Evolutionary conservation across 2,797 vertebrate genomes (phyloP).

Genomic region (Xenopus petersii): DNA sequence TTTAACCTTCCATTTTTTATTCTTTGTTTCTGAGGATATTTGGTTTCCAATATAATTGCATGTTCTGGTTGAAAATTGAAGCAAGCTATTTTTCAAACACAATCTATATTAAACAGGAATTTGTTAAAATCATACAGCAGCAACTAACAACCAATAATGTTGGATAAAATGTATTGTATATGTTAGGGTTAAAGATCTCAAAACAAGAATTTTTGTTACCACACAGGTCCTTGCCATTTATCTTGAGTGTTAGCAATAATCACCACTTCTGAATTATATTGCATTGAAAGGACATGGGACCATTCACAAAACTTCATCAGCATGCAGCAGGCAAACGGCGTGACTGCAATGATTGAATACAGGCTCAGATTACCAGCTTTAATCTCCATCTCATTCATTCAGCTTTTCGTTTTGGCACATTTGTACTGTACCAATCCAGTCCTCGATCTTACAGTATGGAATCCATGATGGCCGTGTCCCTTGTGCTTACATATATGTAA

Average conservation of each 20-base stretch:
- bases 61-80: too few relatives aligned
- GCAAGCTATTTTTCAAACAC: too few relatives aligned
- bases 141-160: too few relatives aligned
- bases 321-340: slow-evolving; percentile 77
- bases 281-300: slow-evolving; percentile 76
- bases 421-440: slow-evolving; percentile 81
- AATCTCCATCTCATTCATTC: slow-evolving; percentile 86
- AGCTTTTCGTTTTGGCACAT: slow-evolving; percentile 75
- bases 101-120: too few relatives aligned
- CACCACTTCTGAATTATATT: slow-evolving; percentile 67
- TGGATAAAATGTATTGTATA: too few relatives aligned
- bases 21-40: too few relatives aligned
- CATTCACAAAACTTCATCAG: slow-evolving; percentile 84
- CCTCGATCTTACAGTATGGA: slow-evolving; percentile 59
- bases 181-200: slow-evolving; percentile 47
- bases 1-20: too few relatives aligned
- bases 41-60: too few relatives aligned
- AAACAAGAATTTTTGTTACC: slow-evolving; percentile 61
- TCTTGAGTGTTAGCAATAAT: slow-evolving; percentile 71
- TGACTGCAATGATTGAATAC: slow-evolving; percentile 80
- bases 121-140: too few relatives aligned
- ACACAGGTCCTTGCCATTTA: slow-evolving; percentile 65
- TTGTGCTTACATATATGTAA: slow-evolving; percentile 43
- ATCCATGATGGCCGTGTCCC: slow-evolving; percentile 51
- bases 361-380: slow-evolving; percentile 81